Percentiles rank a stretch among this genome's conserved stretches.
These are phyloP conservation scores for Ptychadena robeensis DNA, from an alignment of 2,797 vertebrate genomes.

Conservation along the genomic window DNA sequence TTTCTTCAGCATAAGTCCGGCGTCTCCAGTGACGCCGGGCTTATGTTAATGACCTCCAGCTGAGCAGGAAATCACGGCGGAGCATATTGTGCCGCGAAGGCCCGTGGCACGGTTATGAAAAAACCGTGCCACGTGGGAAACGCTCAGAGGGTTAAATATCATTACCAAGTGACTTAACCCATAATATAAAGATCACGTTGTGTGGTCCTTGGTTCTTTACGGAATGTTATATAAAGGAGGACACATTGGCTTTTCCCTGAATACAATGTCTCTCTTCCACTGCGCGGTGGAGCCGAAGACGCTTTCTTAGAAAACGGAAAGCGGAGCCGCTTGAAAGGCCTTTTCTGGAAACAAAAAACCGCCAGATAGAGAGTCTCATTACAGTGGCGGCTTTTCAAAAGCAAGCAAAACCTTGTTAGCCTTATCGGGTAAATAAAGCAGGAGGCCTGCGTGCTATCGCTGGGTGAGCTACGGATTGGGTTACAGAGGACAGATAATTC, in stretches of 20 bases:
- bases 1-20: too few species aligned
- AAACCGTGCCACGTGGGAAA: too few species aligned
- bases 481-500: constrained; percentile 62
- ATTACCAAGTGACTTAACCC: not conserved
- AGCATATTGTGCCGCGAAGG: too few species aligned
- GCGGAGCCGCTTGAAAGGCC: constrained; percentile 44
- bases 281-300: constrained; percentile 34
- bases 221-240: not conserved
- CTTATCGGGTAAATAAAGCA: constrained; percentile 67
- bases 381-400: constrained; percentile 55
- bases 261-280: constrained; percentile 34
- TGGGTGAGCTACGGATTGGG: constrained; percentile 60
- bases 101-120: too few species aligned
- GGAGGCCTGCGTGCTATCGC: constrained; percentile 48
- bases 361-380: constrained; percentile 44
- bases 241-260: constrained; percentile 17
- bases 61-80: too few species aligned
- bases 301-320: constrained; percentile 22
- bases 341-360: constrained; percentile 57
- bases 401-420: constrained; percentile 65
- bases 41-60: too few species aligned
- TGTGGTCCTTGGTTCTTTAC: not conserved
- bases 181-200: not conserved
- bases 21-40: too few species aligned
- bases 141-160: too few species aligned